phyloP scores from a whole-genome alignment of 2,888 invertebrate genomes.

The Deladenus siricidicola region DNA sequence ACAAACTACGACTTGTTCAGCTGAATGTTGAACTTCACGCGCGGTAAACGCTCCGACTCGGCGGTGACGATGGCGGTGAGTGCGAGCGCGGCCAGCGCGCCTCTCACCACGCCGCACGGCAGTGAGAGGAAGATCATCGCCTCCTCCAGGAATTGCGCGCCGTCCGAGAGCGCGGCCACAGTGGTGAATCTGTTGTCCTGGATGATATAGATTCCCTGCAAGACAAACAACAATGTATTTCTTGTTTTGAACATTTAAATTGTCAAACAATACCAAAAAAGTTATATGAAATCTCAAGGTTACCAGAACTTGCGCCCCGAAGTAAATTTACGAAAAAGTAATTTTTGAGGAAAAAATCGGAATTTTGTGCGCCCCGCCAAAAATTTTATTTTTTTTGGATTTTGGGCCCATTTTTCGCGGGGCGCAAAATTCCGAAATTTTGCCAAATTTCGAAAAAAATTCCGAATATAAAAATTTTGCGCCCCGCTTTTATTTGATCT shows the following conservation, averaged over 20 bases:
- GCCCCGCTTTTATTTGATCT: background rate
- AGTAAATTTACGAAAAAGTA: too few species aligned
- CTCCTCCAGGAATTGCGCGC: slow-evolving; percentile 78
- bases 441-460: too few species aligned
- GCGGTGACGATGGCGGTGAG: slow-evolving; percentile 79
- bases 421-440: too few species aligned
- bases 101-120: slow-evolving; percentile 74
- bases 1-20: slow-evolving; percentile 20
- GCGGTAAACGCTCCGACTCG: slow-evolving; percentile 44
- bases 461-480: too few species aligned
- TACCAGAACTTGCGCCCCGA: too few species aligned
- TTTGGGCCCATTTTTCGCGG: too few species aligned
- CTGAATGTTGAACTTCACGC: slow-evolving; percentile 51
- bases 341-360: too few species aligned
- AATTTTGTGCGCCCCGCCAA: too few species aligned
- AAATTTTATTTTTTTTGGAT: too few species aligned
- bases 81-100: slow-evolving; percentile 78
- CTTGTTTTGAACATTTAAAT: background rate
- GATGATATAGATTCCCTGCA: slow-evolving; percentile 84
- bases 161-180: slow-evolving; percentile 75
- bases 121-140: slow-evolving; percentile 65
- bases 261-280: too few species aligned
- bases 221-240: background rate
- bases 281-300: too few species aligned
- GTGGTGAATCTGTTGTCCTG: slow-evolving; percentile 91